phyloP scores from a whole-genome alignment of 2,113 vertebrate species.

The Malurus melanocephalus region DNA sequence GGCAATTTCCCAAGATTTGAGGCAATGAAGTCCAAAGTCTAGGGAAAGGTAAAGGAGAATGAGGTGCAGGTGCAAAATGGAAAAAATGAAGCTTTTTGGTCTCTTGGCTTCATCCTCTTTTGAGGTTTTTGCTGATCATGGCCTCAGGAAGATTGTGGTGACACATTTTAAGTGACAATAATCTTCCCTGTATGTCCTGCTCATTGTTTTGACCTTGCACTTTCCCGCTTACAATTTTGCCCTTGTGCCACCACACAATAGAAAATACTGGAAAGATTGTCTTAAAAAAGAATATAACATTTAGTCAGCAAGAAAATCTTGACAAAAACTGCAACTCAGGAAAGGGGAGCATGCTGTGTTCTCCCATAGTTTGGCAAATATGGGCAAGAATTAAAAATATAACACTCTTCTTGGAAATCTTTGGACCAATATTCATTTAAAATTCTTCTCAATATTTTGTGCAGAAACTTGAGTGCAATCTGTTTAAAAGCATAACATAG shows the following conservation, averaged over 20 bases:
- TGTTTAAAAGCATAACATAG: neutral
- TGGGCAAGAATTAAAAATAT: neutral
- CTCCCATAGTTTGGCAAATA: neutral
- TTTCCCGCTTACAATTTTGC: neutral
- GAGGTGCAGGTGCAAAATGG: neutral
- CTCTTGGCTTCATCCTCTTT: neutral
- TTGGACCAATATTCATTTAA: neutral
- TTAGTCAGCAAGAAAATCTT: neutral
- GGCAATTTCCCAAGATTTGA: neutral
- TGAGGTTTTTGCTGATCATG: neutral
- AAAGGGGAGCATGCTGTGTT: neutral
- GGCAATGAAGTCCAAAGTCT: neutral
- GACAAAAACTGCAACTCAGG: neutral
- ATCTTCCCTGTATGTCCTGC: neutral
- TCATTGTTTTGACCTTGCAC: neutral
- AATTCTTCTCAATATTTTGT: neutral
- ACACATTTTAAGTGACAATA: neutral
- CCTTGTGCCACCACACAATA: neutral
- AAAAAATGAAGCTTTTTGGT: neutral
- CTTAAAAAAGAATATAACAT: neutral
- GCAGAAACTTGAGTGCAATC: neutral
- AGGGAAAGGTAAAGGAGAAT: neutral
- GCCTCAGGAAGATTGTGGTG: neutral
- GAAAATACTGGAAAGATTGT: neutral
- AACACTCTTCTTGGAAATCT: neutral